Evolutionary conservation across 1,140 invertebrate genomes (phyloP).

Genomic region (Caerostris darwini): DNA sequence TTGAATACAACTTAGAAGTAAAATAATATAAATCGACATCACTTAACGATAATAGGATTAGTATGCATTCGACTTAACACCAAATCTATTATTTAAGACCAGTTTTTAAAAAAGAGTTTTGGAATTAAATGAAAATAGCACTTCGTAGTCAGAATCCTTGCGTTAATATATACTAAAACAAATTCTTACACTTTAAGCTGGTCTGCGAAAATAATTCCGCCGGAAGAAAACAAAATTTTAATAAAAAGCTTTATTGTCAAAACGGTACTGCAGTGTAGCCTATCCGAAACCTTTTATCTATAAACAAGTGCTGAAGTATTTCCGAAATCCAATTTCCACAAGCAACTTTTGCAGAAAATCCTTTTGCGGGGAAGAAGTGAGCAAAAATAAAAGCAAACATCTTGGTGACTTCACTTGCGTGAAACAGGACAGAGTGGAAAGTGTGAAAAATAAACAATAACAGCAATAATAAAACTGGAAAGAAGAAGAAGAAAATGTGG

Average conservation of each 20-base stretch:
- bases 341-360: neutral
- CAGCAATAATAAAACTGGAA: neutral
- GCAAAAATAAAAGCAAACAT: neutral
- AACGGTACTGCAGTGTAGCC: neutral
- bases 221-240: neutral
- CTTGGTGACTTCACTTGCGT: neutral
- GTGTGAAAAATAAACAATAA: neutral
- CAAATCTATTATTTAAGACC: no score
- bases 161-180: no score
- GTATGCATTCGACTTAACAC: no score
- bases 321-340: neutral
- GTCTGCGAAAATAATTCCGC: neutral
- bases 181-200: no score
- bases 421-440: neutral
- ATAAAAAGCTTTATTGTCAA: neutral
- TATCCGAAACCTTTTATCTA: neutral
- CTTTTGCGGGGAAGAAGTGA: neutral
- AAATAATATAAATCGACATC: no score
- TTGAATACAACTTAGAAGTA: no score
- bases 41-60: no score
- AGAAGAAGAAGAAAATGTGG: neutral
- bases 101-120: no score
- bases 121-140: no score
- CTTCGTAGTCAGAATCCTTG: no score
- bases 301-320: neutral